A percentile compares a stretch with the other conserved stretches of the same genome.
These are phyloP conservation scores for Blera fallax DNA, from an alignment of 2,888 invertebrate species.

Conservation along the genomic window DNA sequence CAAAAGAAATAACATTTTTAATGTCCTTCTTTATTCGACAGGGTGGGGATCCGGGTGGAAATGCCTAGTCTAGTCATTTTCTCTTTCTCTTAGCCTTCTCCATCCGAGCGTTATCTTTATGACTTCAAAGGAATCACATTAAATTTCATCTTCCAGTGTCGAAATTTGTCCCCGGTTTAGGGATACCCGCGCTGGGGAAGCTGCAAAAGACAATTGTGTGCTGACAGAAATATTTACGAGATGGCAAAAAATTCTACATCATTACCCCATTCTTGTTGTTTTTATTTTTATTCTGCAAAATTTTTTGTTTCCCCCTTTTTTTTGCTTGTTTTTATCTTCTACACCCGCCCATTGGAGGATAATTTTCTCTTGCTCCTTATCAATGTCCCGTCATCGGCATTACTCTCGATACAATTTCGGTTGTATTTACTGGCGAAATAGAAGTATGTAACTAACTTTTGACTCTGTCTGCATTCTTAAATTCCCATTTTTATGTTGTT, in stretches of 20 bases:
- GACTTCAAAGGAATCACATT: constrained; percentile 69
- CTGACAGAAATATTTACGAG: constrained; percentile 60
- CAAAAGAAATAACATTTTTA: constrained; percentile 47
- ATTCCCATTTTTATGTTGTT: constrained; percentile 28
- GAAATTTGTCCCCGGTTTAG: constrained; percentile 22
- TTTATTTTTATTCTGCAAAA: constrained; percentile 47
- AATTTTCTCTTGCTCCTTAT: constrained; percentile 58
- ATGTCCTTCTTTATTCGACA: constrained; percentile 37
- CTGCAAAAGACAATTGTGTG: constrained; percentile 43
- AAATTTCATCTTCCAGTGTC: constrained; percentile 65
- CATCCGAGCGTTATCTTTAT: constrained; percentile 62
- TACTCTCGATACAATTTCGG: constrained; percentile 31
- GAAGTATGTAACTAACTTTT: constrained; percentile 45
- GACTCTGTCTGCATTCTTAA: constrained; percentile 44
- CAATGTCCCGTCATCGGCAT: constrained; percentile 63
- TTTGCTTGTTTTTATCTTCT: constrained; percentile 21
- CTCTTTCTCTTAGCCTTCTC: not conserved
- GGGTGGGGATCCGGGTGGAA: not conserved
- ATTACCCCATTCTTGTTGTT: constrained; percentile 55
- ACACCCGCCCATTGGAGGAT: constrained; percentile 14
- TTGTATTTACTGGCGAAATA: not conserved
- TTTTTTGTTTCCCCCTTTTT: constrained; percentile 2
- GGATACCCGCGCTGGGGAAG: not conserved
- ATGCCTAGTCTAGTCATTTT: constrained; percentile 37
- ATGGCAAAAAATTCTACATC: constrained; percentile 57